Percentiles rank a stretch among this genome's conserved stretches.
Conservation (phyloP, 2,797 vertebrate genomes). For the Gambelia wislizenii region DNA sequence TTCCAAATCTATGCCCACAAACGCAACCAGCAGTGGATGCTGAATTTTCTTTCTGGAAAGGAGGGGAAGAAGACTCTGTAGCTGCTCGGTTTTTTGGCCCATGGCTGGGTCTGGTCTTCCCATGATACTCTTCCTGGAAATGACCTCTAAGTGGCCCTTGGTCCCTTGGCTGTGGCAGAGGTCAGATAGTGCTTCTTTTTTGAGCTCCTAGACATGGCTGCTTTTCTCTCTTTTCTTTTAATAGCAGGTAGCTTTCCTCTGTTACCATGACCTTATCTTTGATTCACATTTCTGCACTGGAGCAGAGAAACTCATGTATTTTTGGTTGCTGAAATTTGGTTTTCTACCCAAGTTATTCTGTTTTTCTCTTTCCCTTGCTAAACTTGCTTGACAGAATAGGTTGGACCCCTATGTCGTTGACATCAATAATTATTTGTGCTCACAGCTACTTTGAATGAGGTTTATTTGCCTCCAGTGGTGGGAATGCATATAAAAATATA, state of each 20-base stretch:
- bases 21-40: neutral
- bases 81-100: neutral
- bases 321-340: neutral
- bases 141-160: neutral
- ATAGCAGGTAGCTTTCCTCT: neutral
- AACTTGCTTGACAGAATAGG: neutral
- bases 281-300: neutral
- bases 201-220: neutral
- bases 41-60: neutral
- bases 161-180: neutral
- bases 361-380: neutral
- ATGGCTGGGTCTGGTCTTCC: neutral
- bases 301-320: neutral
- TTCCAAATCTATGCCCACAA: neutral
- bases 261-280: neutral
- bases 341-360: neutral
- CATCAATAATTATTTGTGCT: neutral
- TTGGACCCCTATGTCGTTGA: neutral
- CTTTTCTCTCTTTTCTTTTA: neutral
- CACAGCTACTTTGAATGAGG: neutral
- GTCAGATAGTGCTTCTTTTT: neutral
- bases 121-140: neutral
- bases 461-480: neutral
- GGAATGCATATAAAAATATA: constrained; percentile 6
- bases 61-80: neutral